Evolutionary conservation across 2,888 invertebrate species (phyloP).

Genomic region (Drosophila infuscata): DNA sequence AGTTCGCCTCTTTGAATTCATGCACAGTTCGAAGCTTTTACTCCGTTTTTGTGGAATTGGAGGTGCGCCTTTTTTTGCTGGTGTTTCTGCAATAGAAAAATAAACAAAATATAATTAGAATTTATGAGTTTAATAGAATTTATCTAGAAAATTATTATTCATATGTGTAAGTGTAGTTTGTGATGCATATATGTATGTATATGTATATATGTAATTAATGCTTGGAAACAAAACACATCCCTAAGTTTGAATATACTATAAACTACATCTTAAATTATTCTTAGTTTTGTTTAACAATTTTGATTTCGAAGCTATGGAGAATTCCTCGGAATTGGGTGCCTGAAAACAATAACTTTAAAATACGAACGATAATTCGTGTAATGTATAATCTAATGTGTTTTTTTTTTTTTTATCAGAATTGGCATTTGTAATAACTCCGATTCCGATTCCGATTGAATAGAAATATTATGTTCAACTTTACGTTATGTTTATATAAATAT

Average conservation of each 20-base stretch:
- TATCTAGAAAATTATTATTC: neutral
- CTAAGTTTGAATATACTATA: neutral
- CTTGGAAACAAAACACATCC: too few species aligned
- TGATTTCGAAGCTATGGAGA: neutral
- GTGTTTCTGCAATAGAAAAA: slow-evolving; percentile 91
- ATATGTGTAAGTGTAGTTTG: neutral
- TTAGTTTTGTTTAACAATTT: neutral
- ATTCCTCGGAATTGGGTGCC: neutral
- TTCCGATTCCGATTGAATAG: too few species aligned
- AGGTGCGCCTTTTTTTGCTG: slow-evolving; percentile 96
- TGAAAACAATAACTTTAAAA: neutral
- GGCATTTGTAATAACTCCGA: neutral
- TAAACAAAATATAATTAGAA: neutral
- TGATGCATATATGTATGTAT: slow-evolving; percentile 5
- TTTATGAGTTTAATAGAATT: neutral
- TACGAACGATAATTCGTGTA: neutral
- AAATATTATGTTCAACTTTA: neutral
- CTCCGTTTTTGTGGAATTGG: slow-evolving; percentile 89
- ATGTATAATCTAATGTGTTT: neutral
- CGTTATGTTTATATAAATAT: too few species aligned
- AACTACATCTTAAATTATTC: neutral
- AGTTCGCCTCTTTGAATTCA: slow-evolving; percentile 94
- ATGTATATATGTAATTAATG: neutral
- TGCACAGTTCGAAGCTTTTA: slow-evolving; percentile 92
- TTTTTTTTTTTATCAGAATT: neutral